Evolutionary conservation across 2,888 invertebrate genomes (phyloP).

Genomic region (Harpalus rufipes): DNA sequence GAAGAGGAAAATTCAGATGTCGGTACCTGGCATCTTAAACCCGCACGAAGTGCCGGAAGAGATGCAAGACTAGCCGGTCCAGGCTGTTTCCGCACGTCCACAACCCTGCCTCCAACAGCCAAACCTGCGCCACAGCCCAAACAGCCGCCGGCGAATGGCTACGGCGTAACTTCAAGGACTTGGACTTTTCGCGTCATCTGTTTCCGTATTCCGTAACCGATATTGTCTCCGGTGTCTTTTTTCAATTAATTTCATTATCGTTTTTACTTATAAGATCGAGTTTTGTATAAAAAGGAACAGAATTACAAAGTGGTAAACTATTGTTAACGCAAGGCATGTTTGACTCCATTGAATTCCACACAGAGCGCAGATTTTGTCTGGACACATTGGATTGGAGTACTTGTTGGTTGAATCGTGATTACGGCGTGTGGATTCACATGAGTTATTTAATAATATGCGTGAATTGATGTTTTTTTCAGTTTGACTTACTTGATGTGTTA

Average conservation of each 20-base stretch:
- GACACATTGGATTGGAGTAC: conserved; percentile 37
- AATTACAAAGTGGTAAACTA: conserved; percentile 45
- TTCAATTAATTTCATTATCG: conserved; percentile 4
- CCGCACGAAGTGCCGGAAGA: conserved; percentile 97
- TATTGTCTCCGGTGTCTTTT: conserved; percentile 28
- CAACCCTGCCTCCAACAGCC: conserved; percentile 26
- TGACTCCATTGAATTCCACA: conserved; percentile 21
- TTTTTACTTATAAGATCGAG: conserved; percentile 15
- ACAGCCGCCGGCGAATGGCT: conserved; percentile 1
- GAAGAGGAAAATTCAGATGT: conserved; percentile 94
- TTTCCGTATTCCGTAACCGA: conserved; percentile 24
- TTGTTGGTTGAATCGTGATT: conserved; percentile 53
- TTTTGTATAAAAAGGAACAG: conserved; percentile 47
- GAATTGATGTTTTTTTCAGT: conserved; percentile 51
- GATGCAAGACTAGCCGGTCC: conserved; percentile 89
- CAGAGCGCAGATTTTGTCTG: conserved; percentile 34
- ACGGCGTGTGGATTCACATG: conserved; percentile 36
- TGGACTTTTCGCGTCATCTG: conserved; percentile 9
- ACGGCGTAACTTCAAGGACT: conserved; percentile 26
- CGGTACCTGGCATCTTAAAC: conserved; percentile 97
- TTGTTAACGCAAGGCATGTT: conserved; percentile 7
- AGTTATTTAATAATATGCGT: conserved; percentile 53
- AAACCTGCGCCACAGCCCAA: not conserved
- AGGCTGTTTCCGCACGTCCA: conserved; percentile 60
- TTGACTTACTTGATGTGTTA: conserved; percentile 49